A percentile compares a stretch with the other conserved stretches of the same genome.
Evolutionary conservation across 2,888 invertebrate species (phyloP).

Genomic region (Hoplodrina ambigua): DNA sequence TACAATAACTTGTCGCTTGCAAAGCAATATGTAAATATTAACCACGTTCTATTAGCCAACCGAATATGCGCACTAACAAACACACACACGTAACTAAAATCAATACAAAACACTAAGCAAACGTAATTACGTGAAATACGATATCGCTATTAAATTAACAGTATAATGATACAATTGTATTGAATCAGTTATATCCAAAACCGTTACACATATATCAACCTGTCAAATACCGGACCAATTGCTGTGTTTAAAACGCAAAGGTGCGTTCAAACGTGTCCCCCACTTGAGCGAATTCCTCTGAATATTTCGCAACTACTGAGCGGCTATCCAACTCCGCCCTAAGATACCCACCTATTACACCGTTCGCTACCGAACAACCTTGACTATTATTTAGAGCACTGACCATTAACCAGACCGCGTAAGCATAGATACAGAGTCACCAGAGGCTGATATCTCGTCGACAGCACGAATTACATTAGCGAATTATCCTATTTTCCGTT

Average conservation of each 20-base stretch:
- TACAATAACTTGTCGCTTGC: constrained; percentile 44
- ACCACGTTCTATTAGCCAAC: constrained; percentile 41
- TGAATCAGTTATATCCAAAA: constrained; percentile 67
- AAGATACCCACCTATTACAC: constrained; percentile 84
- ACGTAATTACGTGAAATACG: constrained; percentile 70
- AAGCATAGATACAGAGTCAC: constrained; percentile 81
- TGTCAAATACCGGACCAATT: constrained; percentile 88
- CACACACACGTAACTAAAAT: constrained; percentile 32
- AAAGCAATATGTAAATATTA: constrained; percentile 46
- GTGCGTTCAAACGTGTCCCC: constrained; percentile 82
- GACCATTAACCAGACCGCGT: constrained; percentile 78
- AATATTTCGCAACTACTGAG: constrained; percentile 77
- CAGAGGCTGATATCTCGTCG: constrained; percentile 84
- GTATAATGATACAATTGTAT: constrained; percentile 70
- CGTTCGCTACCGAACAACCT: constrained; percentile 87
- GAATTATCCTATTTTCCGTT: constrained; percentile 84
- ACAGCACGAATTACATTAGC: constrained; percentile 83
- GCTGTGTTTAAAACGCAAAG: constrained; percentile 79
- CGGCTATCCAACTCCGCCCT: constrained; percentile 81
- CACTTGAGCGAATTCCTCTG: constrained; percentile 80
- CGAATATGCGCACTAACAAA: constrained; percentile 18
- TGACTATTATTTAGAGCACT: constrained; percentile 82
- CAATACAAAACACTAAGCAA: constrained; percentile 61
- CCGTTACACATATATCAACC: constrained; percentile 81
- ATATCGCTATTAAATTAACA: constrained; percentile 67